Evolutionary conservation across 2,888 invertebrate genomes (phyloP).

Genomic region (Ochropleura leucogaster): DNA sequence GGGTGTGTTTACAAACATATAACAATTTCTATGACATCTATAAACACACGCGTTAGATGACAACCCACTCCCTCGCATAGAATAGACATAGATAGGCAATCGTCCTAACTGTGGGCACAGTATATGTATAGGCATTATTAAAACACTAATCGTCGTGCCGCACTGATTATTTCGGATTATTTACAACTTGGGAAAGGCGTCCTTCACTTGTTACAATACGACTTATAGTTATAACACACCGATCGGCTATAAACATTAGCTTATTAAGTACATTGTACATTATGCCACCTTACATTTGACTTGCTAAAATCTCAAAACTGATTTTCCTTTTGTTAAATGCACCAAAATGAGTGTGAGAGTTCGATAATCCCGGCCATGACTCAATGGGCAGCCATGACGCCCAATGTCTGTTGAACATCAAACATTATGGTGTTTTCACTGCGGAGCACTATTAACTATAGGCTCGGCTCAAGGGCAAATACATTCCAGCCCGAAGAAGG

Average conservation of each 20-base stretch:
- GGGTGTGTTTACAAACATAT: too few relatives aligned
- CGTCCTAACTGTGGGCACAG: background rate
- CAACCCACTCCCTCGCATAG: too few relatives aligned
- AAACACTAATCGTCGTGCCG: background rate
- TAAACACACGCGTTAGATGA: too few relatives aligned
- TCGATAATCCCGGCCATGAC: slow-evolving; percentile 41
- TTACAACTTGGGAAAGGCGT: slow-evolving; percentile 15
- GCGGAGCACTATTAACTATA: slow-evolving; percentile 27
- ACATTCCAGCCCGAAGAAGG: slow-evolving; percentile 27
- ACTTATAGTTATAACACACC: background rate
- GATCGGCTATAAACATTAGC: background rate
- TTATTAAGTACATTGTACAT: background rate
- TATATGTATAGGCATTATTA: background rate
- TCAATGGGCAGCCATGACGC: slow-evolving; percentile 48
- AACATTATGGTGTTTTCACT: slow-evolving; percentile 56
- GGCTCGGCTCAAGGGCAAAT: slow-evolving; percentile 57
- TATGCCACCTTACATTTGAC: background rate
- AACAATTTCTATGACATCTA: too few relatives aligned
- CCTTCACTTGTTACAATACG: slow-evolving; percentile 7
- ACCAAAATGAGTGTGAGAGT: slow-evolving; percentile 23
- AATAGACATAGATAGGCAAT: background rate
- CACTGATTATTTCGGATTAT: slow-evolving; percentile 32
- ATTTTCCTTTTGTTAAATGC: background rate
- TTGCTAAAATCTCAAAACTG: background rate
- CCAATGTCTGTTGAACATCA: slow-evolving; percentile 52